phyloP scores from a whole-genome alignment of 1,140 invertebrate genomes.

The Orussus abietinus region DNA sequence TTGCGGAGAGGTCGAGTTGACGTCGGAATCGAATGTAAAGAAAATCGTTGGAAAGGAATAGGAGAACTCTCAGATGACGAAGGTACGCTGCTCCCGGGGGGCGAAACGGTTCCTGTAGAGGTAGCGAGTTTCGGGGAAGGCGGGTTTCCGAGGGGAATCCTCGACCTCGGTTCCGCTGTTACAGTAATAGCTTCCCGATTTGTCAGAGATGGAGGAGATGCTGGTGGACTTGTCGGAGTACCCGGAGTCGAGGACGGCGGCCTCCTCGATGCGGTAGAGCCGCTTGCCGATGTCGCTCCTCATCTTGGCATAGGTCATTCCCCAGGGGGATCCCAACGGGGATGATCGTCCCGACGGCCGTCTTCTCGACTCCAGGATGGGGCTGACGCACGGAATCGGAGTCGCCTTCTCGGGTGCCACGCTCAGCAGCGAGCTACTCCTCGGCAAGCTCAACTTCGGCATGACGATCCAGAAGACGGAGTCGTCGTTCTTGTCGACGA shows the following conservation, averaged over 20 bases:
- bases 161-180: too few species aligned
- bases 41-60: too few species aligned
- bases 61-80: too few species aligned
- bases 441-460: slow-evolving; percentile 13
- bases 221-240: slow-evolving; percentile 30
- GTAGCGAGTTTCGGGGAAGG: too few species aligned
- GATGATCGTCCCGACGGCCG: slow-evolving; percentile 1
- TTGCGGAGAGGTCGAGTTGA: too few species aligned
- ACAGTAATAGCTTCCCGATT: too few species aligned
- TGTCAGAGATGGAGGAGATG: too few species aligned
- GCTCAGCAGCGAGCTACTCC: slow-evolving; percentile 25
- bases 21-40: too few species aligned
- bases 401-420: slow-evolving; percentile 12
- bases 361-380: too few species aligned
- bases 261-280: slow-evolving; percentile 23
- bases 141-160: too few species aligned
- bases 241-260: slow-evolving; percentile 22
- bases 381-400: slow-evolving; percentile 23
- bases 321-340: background rate
- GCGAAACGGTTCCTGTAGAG: too few species aligned
- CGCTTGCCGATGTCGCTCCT: background rate
- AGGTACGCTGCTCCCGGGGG: too few species aligned
- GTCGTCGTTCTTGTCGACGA: slow-evolving; percentile 12
- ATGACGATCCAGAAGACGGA: slow-evolving; percentile 29
- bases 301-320: background rate